A percentile compares a stretch with the other conserved stretches of the same genome.
phyloP scores from a whole-genome alignment of 2,113 vertebrate genomes.

The Corapipo altera region DNA sequence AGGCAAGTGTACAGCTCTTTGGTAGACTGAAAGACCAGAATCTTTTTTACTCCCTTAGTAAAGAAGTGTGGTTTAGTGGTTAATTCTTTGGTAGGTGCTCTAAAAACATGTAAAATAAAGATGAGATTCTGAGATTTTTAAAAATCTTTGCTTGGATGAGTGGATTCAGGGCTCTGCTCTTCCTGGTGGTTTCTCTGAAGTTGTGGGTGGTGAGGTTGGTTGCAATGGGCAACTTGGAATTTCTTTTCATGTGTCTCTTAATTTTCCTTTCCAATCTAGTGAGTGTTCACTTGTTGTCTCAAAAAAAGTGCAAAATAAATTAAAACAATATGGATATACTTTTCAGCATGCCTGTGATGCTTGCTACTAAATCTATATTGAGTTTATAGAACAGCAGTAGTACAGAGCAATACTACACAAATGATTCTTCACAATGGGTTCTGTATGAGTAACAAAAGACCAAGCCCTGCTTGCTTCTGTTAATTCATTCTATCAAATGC shows the following conservation, averaged over 20 bases:
- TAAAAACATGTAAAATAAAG: background rate
- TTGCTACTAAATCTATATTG: background rate
- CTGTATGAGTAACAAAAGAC: background rate
- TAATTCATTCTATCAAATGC: background rate
- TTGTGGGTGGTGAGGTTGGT: background rate
- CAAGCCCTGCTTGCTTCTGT: background rate
- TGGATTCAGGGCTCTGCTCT: background rate
- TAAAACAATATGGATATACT: background rate
- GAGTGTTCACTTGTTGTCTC: background rate
- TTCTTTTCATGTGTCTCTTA: background rate
- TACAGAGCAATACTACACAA: background rate
- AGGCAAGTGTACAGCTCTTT: background rate
- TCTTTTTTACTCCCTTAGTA: background rate
- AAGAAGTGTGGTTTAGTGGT: background rate
- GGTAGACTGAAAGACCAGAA: background rate
- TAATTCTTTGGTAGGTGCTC: background rate
- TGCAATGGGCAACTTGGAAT: background rate
- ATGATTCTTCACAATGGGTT: background rate
- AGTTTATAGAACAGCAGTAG: background rate
- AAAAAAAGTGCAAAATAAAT: background rate
- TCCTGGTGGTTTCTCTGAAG: background rate
- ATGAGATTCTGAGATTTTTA: background rate
- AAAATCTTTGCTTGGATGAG: background rate
- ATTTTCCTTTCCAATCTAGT: background rate
- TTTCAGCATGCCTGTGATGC: background rate